Base-by-base conservation (phyloP, 2,888 invertebrate species). In the Mythimna lalbum region DNA sequence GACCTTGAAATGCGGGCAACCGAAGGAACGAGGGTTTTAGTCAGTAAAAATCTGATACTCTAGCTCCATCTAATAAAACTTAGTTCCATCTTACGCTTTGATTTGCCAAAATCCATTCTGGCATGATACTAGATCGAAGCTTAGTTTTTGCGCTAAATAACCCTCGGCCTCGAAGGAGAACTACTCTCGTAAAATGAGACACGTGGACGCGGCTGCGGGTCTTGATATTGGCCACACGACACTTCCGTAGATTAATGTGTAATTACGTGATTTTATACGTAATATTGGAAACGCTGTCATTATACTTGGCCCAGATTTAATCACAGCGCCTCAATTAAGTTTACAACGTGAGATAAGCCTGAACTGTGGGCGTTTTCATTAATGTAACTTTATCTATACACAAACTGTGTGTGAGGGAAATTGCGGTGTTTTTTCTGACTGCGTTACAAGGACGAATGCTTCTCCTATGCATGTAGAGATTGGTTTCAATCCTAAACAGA, bases 291-390 rank as follows among this genome's bases (percentile, higher is more conserved):
- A 39, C 19, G 43, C 19, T 49, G 19, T 27, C n/a, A 43, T 23
- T 69, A 27, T 52, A 57, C 61, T 52, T 62, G 61, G 49, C 75
- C 70, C 61, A 70, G 70, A 76, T 75, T 75, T 70, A 49, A 72
- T 66, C 72, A 50, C 10, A 27, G 33, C 10, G 23, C 43, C 31
- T 63, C 53, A 65, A 72, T 70, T 63, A 63, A 62, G 39, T 69
- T 75, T 62, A 72, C 63, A 36, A 36, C 47, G 21, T 31, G n/a
- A 59, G 76, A 76, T 76, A 76, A 76, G 60, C 55, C 9, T 55
- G 17, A 55, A 52, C 53, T 65, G n/a, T 53, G 47, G 36, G 14
- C 36, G 39, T 33, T 65, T 75, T 70, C 56, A 63, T 39, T 72
- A 39, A 14, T 56, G 33, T 50, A 23, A 50, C 36, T 49, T 63